A percentile compares a stretch with the other conserved stretches of the same genome.
Conservation (phyloP, 2,797 vertebrate genomes). For the Erpetoichthys calabaricus region DNA sequence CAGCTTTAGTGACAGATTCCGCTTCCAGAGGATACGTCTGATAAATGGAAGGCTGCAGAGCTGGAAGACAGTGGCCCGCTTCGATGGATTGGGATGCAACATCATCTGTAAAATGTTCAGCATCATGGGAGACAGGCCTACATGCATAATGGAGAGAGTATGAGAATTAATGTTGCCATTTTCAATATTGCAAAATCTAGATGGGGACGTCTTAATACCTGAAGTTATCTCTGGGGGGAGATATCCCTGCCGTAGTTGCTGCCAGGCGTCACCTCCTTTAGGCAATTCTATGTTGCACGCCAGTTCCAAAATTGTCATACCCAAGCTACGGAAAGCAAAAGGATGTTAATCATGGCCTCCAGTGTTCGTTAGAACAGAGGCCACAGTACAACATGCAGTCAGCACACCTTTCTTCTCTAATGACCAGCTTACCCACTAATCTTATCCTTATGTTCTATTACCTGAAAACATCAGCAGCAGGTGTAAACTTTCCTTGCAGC, state of each 20-base stretch:
- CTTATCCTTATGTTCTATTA: slow-evolving; percentile 19
- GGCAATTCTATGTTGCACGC: slow-evolving; percentile 77
- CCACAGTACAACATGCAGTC: background rate
- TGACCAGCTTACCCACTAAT: background rate
- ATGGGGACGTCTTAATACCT: slow-evolving; percentile 29
- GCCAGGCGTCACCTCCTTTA: slow-evolving; percentile 74
- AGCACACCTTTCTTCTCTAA: background rate
- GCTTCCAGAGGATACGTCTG: slow-evolving; percentile 25
- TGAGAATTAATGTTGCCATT: too few relatives aligned
- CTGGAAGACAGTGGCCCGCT: slow-evolving; percentile 52
- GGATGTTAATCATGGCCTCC: background rate
- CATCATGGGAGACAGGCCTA: slow-evolving; percentile 61
- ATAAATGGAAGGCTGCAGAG: slow-evolving; percentile 37
- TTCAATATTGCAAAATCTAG: background rate
- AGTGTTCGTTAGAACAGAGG: too few relatives aligned
- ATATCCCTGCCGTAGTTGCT: slow-evolving; percentile 66
- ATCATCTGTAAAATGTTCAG: slow-evolving; percentile 58
- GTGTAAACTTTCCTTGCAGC: slow-evolving; percentile 60
- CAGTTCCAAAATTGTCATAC: slow-evolving; percentile 74
- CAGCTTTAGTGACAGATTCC: slow-evolving; percentile 38
- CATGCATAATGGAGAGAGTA: background rate
- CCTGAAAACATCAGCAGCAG: slow-evolving; percentile 80
- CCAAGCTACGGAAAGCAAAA: slow-evolving; percentile 45
- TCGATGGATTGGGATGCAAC: slow-evolving; percentile 54
- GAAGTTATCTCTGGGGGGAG: slow-evolving; percentile 65